phyloP scores from a whole-genome alignment of 92 coral and sea anemone genomes.

The Epizoanthus rinbou region DNA sequence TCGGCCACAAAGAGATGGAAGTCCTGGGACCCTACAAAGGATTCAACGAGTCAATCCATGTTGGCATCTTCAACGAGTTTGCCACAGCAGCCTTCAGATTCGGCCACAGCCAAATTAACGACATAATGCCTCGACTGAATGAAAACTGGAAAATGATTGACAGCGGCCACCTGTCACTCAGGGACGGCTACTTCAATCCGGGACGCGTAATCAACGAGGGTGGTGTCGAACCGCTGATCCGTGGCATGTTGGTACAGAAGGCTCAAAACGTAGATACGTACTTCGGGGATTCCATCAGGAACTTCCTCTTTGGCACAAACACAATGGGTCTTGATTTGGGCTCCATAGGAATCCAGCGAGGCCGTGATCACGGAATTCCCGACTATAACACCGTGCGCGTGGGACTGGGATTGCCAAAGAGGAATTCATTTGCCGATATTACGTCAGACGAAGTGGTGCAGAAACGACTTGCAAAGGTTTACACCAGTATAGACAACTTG shows the following conservation, averaged over 20 bases:
- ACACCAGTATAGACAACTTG: constrained; percentile 78
- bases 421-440: constrained; percentile 73
- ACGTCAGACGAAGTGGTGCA: constrained; percentile 71
- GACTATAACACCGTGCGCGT: constrained; percentile 93
- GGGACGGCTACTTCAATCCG: constrained; percentile 98
- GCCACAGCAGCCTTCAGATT: constrained; percentile 98
- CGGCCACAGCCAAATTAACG: constrained; percentile 97
- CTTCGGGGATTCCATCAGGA: constrained; percentile 91
- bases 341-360: constrained; percentile 92
- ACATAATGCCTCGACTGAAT: constrained; percentile 88
- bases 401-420: constrained; percentile 77
- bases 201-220: constrained; percentile 96
- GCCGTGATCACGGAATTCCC: constrained; percentile 95
- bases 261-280: constrained; percentile 88
- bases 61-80: constrained; percentile 97
- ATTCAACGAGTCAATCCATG: constrained; percentile 79
- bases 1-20: constrained; percentile 82
- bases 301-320: constrained; percentile 95
- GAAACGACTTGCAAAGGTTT: constrained; percentile 68
- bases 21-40: constrained; percentile 74
- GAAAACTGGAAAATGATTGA: constrained; percentile 88
- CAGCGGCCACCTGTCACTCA: constrained; percentile 84
- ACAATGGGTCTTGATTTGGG: constrained; percentile 94
- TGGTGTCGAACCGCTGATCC: constrained; percentile 94
- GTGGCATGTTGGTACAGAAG: constrained; percentile 93